Evolutionary conservation across 2,113 vertebrate genomes (phyloP), one percentile per base, ranked within the genome.

Genomic region (Eleginops maclovinus): DNA sequence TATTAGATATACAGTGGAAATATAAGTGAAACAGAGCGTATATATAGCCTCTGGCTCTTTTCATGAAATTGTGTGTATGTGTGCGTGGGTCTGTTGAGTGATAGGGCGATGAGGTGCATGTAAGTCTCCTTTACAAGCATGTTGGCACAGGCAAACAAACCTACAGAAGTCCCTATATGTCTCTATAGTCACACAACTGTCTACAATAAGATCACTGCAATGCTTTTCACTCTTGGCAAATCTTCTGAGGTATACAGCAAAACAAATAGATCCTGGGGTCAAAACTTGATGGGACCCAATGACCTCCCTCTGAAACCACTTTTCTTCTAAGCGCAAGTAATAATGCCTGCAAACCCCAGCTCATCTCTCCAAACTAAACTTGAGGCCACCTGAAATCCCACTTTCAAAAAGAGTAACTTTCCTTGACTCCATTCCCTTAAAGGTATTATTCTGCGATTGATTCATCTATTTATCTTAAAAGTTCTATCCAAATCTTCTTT

Each of bases 71-170:
- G 21, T 65, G 36, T 62, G 7, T 41, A 19, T 58, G 50, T 78
- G 31, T 66, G 65, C 62, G 66, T 85, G 66, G 68, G 55, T 26
- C 21, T 67, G 84, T 44, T 85, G 79, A 88, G 66, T 83, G 70
- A 87, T 64, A 41, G 15, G 36, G n/a, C 51, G 49, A 55, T 79
- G 67, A 72, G 59, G 15, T 56, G 26, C 26, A 60, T n/a, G 77
- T 62, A 54, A 28, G 61, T 46, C 55, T 75, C 4, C 2, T 63
- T 31, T 75, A 21, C 58, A 26, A 67, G 72, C 86, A 72, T 51
- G 79, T 72, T 61, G 12, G 70, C 51, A 85, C 80, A 77, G 28
- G 81, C 75, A 84, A 74, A 58, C 40, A 51, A 47, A 66, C 43
- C 22, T 17, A 44, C 31, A 55, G 4, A 49, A 26, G 72, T 79